Percentiles rank a stretch among this genome's conserved stretches.
phyloP scores from a whole-genome alignment of 2,797 vertebrate species.

The Podarcis siculus region DNA sequence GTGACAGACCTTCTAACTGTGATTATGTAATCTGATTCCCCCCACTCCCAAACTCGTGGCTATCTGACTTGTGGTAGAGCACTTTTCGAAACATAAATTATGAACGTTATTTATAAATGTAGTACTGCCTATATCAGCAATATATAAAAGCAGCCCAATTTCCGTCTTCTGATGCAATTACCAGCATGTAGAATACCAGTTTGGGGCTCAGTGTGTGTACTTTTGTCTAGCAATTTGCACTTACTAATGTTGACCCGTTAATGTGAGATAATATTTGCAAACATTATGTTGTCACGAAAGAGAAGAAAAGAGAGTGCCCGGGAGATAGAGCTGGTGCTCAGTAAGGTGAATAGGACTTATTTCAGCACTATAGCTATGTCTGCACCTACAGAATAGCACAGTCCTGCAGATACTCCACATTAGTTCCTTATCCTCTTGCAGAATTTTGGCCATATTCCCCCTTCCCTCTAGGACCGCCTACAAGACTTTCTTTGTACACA shows the following conservation, averaged over 20 bases:
- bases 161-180: constrained; percentile 14
- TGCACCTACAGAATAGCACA: constrained; percentile 11
- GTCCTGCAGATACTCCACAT: background rate
- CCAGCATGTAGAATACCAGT: constrained; percentile 37
- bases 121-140: constrained; percentile 28
- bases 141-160: constrained; percentile 42
- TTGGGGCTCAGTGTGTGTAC: background rate
- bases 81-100: constrained; percentile 32
- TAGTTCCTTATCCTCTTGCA: background rate
- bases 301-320: constrained; percentile 23
- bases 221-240: constrained; percentile 62
- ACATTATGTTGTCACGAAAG: constrained; percentile 62
- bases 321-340: constrained; percentile 42
- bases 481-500: accelerated
- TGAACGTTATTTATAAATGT: constrained; percentile 18
- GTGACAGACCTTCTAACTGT: background rate
- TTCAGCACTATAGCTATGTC: background rate
- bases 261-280: constrained; percentile 55
- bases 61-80: constrained; percentile 30
- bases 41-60: background rate
- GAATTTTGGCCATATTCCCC: background rate
- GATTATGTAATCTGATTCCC: background rate
- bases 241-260: constrained; percentile 53
- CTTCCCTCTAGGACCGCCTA: background rate
- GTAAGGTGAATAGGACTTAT: background rate